phyloP scores from a whole-genome alignment of 2,888 invertebrate species.

The Caenorhabditis parvicauda region DNA sequence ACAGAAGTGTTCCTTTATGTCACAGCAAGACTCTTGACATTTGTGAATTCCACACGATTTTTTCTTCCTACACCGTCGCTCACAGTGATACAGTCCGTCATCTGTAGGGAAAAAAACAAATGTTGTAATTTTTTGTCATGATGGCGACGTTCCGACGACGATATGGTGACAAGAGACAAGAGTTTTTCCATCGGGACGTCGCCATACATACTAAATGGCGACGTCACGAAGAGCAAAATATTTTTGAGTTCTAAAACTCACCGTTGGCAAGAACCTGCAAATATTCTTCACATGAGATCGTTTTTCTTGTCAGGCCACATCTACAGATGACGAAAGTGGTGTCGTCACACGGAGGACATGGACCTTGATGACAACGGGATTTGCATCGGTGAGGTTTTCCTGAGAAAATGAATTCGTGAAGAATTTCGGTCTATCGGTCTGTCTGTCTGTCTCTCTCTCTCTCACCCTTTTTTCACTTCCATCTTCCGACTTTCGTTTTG shows the following conservation, averaged over 20 bases:
- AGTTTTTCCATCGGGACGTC: no score
- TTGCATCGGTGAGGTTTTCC: slow-evolving; percentile 73
- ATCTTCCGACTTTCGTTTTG: no score
- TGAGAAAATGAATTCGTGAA: no score
- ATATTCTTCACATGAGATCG: slow-evolving; percentile 42
- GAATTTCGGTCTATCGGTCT: no score
- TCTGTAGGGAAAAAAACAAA: no score
- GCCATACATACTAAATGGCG: no score
- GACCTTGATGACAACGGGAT: slow-evolving; percentile 72
- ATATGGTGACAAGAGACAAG: no score
- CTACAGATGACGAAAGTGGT: slow-evolving; percentile 78
- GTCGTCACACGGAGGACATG: slow-evolving; percentile 78
- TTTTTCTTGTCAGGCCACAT: slow-evolving; percentile 79
- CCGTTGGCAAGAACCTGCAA: slow-evolving; percentile 16
- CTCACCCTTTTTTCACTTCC: no score
- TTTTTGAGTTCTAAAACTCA: slow-evolving; percentile 10
- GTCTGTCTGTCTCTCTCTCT: no score
- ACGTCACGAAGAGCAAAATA: no score
- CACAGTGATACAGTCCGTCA: slow-evolving; percentile 70
- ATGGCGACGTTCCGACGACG: no score
- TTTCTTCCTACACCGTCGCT: slow-evolving; percentile 81
- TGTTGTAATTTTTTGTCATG: no score
- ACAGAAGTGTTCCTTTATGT: slow-evolving; percentile 83
- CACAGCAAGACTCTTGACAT: slow-evolving; percentile 85
- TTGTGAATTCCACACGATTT: slow-evolving; percentile 72